These are phyloP conservation scores for Cheilosia grossa DNA, from an alignment of 2,888 invertebrate genomes.

Conservation along the genomic window DNA sequence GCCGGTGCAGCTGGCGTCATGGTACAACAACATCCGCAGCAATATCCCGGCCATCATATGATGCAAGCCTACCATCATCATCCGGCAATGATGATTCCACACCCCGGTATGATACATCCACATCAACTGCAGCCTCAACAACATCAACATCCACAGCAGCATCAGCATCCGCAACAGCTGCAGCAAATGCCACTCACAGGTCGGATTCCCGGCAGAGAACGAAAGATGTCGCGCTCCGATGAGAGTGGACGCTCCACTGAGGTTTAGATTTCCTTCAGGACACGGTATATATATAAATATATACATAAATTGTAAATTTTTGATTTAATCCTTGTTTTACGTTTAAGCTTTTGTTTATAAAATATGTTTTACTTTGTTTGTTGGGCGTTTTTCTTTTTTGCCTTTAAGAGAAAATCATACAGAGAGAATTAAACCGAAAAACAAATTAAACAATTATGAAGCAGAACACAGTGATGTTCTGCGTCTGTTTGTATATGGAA, in stretches of 20 bases:
- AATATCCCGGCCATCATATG: conserved; percentile 67
- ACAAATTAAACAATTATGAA: conserved; percentile 4
- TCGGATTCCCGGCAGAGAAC: conserved; percentile 83
- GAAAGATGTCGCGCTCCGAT: conserved; percentile 85
- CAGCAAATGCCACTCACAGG: conserved; percentile 77
- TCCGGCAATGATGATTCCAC: conserved; percentile 66
- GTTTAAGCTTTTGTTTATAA: conserved; percentile 55
- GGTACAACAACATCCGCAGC: conserved; percentile 77
- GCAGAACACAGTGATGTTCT: conserved; percentile 13
- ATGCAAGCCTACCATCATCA: conserved; percentile 70
- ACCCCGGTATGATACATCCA: conserved; percentile 71
- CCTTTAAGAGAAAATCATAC: conserved; percentile 62
- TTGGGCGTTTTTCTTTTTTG: conserved; percentile 56
- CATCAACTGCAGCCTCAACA: conserved; percentile 78
- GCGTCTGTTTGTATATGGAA: conserved; percentile 49
- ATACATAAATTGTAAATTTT: conserved; percentile 57
- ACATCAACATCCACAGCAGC: conserved; percentile 81
- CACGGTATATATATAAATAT: not conserved
- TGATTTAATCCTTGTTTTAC: conserved; percentile 34
- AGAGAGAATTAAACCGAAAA: conserved; percentile 70
- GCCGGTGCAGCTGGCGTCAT: conserved; percentile 69
- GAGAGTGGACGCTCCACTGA: conserved; percentile 83
- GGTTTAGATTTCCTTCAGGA: conserved; percentile 78
- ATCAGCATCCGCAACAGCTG: conserved; percentile 83
- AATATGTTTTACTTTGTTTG: conserved; percentile 34